Percentiles rank a stretch among this genome's conserved stretches.
These are phyloP conservation scores for Lepidostoma basale DNA, from an alignment of 1,140 invertebrate genomes.

Conservation along the genomic window DNA sequence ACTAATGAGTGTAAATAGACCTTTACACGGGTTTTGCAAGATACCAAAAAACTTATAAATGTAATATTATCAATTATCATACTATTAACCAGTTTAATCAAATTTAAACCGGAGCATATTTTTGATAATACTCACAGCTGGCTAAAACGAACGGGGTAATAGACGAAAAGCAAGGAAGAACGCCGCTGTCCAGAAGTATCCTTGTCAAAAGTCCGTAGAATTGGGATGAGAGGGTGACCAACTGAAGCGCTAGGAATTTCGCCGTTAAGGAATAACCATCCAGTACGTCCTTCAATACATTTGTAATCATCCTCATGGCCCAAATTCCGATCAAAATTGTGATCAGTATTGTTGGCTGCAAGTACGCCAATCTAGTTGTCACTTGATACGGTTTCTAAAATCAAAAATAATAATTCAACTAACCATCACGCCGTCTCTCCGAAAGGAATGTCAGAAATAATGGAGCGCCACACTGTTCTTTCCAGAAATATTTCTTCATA, in stretches of 20 bases:
- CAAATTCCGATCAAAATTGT: slow-evolving; percentile 13
- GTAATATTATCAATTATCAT: too few species aligned
- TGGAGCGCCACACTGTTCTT: too few species aligned
- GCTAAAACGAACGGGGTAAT: background rate
- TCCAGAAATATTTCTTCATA: too few species aligned
- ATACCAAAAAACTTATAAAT: too few species aligned
- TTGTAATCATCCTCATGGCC: slow-evolving; percentile 1
- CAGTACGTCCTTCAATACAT: background rate
- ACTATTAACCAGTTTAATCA: too few species aligned
- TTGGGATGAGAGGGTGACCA: background rate
- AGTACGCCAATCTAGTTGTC: background rate
- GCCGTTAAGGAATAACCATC: background rate
- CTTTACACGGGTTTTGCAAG: too few species aligned
- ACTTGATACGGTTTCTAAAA: slow-evolving; percentile 8
- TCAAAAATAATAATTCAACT: background rate
- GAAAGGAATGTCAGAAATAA: too few species aligned
- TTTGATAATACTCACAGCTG: slow-evolving; percentile 9
- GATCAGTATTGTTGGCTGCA: background rate
- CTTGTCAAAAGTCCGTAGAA: background rate
- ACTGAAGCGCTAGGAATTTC: slow-evolving; percentile 11
- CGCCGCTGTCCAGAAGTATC: background rate
- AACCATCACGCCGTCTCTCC: too few species aligned
- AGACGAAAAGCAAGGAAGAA: background rate
- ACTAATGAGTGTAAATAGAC: too few species aligned
- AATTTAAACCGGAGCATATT: background rate